These are phyloP conservation scores for Clistopyga incitator DNA, from an alignment of 2,888 invertebrate species.

Conservation along the genomic window DNA sequence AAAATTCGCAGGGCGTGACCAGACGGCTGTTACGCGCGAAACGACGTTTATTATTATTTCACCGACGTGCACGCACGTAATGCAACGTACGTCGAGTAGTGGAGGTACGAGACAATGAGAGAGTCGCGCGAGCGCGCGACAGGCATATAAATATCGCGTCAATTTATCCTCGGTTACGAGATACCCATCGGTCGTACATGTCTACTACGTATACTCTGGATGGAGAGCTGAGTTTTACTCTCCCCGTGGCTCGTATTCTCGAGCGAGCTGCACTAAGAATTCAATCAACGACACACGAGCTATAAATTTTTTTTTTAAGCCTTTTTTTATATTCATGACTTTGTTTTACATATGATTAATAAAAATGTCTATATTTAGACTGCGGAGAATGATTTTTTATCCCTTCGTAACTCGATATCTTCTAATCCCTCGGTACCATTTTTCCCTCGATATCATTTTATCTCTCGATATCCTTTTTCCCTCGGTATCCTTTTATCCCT, in stretches of 20 bases:
- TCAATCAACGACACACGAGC: too few relatives aligned
- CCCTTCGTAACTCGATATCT: too few relatives aligned
- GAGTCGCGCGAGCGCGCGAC: constrained; percentile 72
- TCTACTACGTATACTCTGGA: constrained; percentile 42
- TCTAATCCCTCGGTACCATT: too few relatives aligned
- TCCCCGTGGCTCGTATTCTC: background rate
- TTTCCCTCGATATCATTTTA: too few relatives aligned
- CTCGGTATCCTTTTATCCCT: too few relatives aligned
- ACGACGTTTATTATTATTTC: constrained; percentile 77
- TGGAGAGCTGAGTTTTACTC: background rate
- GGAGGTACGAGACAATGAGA: constrained; percentile 78
- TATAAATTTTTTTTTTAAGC: too few relatives aligned
- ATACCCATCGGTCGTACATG: constrained; percentile 75
- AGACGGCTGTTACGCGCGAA: constrained; percentile 58
- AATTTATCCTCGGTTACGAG: constrained; percentile 78
- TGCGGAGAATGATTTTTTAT: too few relatives aligned
- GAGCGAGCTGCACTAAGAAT: background rate
- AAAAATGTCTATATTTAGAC: too few relatives aligned
- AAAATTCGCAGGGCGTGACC: constrained; percentile 58
- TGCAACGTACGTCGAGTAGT: constrained; percentile 68
- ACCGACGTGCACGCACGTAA: constrained; percentile 68
- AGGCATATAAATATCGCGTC: constrained; percentile 80
- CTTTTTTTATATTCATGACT: too few relatives aligned
- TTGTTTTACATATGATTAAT: too few relatives aligned
- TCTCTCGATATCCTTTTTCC: too few relatives aligned